Conservation (phyloP, 1,140 invertebrate species). For the Penaeus japonicus region DNA sequence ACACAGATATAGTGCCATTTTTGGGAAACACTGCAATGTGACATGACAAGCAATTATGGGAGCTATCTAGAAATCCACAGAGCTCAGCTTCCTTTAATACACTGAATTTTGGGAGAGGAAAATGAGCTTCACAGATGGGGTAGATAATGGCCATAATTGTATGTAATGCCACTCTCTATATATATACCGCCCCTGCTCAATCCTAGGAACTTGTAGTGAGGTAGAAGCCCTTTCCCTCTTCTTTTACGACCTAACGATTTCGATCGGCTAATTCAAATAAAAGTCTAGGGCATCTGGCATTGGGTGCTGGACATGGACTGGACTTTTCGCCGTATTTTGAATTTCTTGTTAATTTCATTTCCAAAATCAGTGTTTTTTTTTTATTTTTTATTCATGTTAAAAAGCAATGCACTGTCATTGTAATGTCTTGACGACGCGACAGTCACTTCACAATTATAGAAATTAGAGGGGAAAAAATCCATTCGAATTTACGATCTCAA, state of each 20-base stretch:
- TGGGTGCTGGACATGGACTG: not conserved
- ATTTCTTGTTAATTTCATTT: not conserved
- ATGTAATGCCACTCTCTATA: not conserved
- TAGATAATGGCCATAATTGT: too few species aligned
- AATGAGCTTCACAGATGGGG: too few species aligned
- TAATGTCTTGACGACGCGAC: too few species aligned
- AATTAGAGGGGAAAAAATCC: too few species aligned
- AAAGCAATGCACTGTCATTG: not conserved
- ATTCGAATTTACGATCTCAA: too few species aligned
- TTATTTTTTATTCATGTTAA: not conserved
- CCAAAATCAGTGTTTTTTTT: not conserved
- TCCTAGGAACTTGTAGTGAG: conserved; percentile 56
- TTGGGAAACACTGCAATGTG: conserved; percentile 41
- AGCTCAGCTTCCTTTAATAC: not conserved
- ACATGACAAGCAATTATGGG: conserved; percentile 27
- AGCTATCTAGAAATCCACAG: not conserved
- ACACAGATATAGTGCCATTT: conserved; percentile 53
- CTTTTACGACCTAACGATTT: conserved; percentile 23
- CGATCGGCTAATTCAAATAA: not conserved
- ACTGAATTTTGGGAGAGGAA: not conserved
- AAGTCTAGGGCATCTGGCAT: conserved; percentile 30
- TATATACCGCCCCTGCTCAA: conserved; percentile 48
- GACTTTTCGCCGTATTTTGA: too few species aligned
- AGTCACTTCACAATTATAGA: too few species aligned
- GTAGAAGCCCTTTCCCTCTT: conserved; percentile 50